Base-by-base conservation (phyloP, 2,888 invertebrate species). In the Standfussiana lucernea region DNA sequence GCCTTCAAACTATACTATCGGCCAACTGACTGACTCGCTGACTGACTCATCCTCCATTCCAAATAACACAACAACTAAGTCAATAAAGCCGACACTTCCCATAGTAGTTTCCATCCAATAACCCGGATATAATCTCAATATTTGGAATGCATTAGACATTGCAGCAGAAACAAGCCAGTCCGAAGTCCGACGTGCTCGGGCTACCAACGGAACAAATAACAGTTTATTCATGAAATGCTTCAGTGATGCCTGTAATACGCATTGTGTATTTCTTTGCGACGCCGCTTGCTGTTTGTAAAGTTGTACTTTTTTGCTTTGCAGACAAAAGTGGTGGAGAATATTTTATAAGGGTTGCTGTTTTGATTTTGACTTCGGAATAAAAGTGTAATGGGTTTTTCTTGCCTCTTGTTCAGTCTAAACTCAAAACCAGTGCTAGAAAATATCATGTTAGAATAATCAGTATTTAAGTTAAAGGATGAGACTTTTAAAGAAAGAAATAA, bases 141-240 rank as follows among this genome's bases (percentile, higher is more conserved):
- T 84, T 83, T 75, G 72, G 66, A 84, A 88, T 85, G 88, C 82
- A 88, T 80, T 85, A 77, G 73, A 78, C 59, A 74, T 66, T 82
- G 78, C 75, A 86, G 59, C 68, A 70, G 82, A 75, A 81, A 82
- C 79, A 84, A 78, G 69, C 42, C 32, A 80, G 66, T 69, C 75
- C 78, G 78, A 72, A 78, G 59, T 74, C 37, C 74, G 24, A 88
- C 87, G 88, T 88, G 88, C 73, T 42, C 65, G 37, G 66, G 10
- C 40, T 89, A 74, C 79, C 18, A 78, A 86, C n/a, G 18, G 10
- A 50, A 35, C 69, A 69, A 73, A 78, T 53, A 61, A 71, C 56
- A 72, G 66, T 78, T 77, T 78, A 79, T 88, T 77, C 71, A 80
- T 77, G 72, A 82, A 79, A 76, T 73, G 42, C 56, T 77, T 71